Evolutionary conservation across 2,113 vertebrate species (phyloP), one percentile per base, ranked within the genome.

Genomic region (Taurulus bubalis): DNA sequence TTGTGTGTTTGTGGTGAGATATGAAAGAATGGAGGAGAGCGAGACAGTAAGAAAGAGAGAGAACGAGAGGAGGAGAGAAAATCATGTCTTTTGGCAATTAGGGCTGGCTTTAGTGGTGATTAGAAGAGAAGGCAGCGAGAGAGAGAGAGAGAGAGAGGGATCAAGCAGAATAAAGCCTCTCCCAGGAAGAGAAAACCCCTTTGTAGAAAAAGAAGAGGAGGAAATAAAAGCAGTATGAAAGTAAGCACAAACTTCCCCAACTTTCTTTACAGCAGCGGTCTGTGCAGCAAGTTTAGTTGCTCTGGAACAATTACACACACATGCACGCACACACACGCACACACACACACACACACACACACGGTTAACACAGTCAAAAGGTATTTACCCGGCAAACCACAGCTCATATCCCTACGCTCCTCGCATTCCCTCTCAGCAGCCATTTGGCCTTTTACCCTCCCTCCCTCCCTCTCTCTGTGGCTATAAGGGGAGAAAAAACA

Each of bases 91-190:
- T 84, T 74, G 83, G 73, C 75, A 94, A 93, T 93, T 86, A 93
- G 69, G 68, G 62, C 58, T 4, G n/a, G 85, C 86, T 93, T 92
- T 90, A 92, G 85, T 84, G 75, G n/a, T 90, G 87, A 91, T 91
- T 89, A 93, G 84, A 65, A 69, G 63, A 77, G 66, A 71, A 80
- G 75, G 55, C 69, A 63, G 68, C 28, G 64, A 72, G 63, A 84
- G 78, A 84, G 58, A 84, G 56, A 75, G 66, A 47, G 45, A 18
- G 45, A 84, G 62, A 85, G 53, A 71, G 69, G 62, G 85, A 92
- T 93, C 86, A 80, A 85, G 71, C 72, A 53, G 75, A 84, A 73
- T 82, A 87, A 85, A 90, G 85, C 59, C 63, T 78, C 75, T 85
- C 66, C 53, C 70, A 69, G 71, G 71, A 83, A 82, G 67, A 68